A percentile compares a stretch with the other conserved stretches of the same genome.
phyloP scores from a whole-genome alignment of 2,888 invertebrate genomes.

The Chloromyia formosa region DNA sequence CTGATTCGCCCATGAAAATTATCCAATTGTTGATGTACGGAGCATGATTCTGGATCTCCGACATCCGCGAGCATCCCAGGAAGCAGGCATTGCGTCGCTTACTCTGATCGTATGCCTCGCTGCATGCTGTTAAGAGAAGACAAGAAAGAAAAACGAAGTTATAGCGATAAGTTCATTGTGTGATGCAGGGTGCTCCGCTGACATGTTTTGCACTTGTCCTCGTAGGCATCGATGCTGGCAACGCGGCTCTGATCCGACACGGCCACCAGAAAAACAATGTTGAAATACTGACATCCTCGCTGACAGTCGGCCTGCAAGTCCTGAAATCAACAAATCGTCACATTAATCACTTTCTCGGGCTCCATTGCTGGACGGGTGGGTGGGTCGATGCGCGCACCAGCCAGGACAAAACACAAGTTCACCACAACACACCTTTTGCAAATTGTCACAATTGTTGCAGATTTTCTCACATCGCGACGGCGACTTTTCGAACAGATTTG shows the following conservation, averaged over 20 bases:
- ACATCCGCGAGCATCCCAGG: constrained; percentile 34
- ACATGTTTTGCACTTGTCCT: constrained; percentile 35
- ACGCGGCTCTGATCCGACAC: constrained; percentile 11
- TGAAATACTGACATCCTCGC: constrained; percentile 43
- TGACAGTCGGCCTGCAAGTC: constrained; percentile 39
- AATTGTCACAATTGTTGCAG: constrained; percentile 3
- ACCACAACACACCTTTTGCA: constrained; percentile 30
- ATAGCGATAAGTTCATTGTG: not conserved
- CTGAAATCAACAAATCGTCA: constrained; percentile 12
- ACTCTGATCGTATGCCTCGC: constrained; percentile 29
- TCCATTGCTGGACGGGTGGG: not conserved
- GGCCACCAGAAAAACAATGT: constrained; percentile 29
- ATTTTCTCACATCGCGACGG: constrained; percentile 36
- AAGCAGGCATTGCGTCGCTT: constrained; percentile 32
- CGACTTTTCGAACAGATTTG: constrained; percentile 29
- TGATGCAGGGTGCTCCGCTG: not conserved
- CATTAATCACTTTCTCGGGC: not conserved
- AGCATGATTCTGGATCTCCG: constrained; percentile 37
- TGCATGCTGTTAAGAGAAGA: constrained; percentile 18
- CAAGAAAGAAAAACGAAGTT: not conserved
- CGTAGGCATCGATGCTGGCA: constrained; percentile 21
- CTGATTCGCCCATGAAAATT: constrained; percentile 39
- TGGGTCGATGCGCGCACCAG: not conserved
- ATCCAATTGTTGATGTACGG: constrained; percentile 39
- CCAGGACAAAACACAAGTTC: not conserved